phyloP scores from a whole-genome alignment of 2,113 vertebrate genomes.

The Porphyrio hochstetteri region DNA sequence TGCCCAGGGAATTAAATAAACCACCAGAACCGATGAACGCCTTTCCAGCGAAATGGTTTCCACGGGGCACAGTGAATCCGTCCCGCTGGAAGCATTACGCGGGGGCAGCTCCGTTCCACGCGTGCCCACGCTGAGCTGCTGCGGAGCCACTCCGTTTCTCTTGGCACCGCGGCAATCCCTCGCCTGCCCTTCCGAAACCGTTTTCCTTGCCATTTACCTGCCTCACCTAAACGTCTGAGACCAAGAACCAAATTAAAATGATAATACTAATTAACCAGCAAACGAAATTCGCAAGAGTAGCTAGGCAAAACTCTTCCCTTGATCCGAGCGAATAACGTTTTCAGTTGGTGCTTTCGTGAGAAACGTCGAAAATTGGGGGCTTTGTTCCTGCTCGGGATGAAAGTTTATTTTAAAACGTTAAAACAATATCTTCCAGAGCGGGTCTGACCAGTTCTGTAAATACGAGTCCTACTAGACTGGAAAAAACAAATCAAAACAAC shows the following conservation, averaged over 20 bases:
- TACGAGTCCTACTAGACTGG: not conserved
- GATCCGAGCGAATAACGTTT: not conserved
- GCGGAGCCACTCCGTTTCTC: not conserved
- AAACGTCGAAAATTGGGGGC: not conserved
- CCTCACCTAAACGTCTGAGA: not conserved
- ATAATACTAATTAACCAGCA: not conserved
- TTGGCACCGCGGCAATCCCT: not conserved
- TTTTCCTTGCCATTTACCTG: not conserved
- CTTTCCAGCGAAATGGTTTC: not conserved
- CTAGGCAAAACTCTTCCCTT: not conserved
- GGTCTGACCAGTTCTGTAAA: slow-evolving; percentile 41
- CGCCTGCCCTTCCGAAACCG: not conserved
- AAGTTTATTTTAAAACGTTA: not conserved
- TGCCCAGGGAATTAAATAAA: not conserved
- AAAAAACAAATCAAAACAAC: slow-evolving; percentile 45
- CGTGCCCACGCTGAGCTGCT: not conserved
- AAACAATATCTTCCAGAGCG: slow-evolving; percentile 20
- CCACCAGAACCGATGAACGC: not conserved
- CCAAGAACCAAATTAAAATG: no score
- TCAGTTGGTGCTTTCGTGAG: not conserved
- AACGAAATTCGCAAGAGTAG: not conserved
- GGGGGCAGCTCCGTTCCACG: not conserved
- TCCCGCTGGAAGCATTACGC: not conserved
- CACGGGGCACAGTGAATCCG: rapidly evolving
- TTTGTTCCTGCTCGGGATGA: not conserved